Conservation (phyloP, 2,113 vertebrate species). For the Regulus satrapa region DNA sequence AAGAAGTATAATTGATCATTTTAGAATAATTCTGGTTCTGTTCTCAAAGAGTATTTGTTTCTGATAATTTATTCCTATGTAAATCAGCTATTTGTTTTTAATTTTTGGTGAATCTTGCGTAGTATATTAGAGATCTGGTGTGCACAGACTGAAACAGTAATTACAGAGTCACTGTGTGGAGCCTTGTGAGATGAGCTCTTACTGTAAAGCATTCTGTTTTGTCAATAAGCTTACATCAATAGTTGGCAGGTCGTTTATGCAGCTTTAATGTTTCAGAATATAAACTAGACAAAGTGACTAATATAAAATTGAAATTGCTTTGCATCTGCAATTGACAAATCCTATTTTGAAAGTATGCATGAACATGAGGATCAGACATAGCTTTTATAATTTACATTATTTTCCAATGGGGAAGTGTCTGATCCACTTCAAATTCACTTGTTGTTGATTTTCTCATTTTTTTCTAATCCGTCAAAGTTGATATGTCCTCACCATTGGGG, state of each 20-base stretch:
- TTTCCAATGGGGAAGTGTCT: constrained; percentile 46
- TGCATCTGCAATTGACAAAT: constrained; percentile 71
- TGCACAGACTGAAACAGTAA: constrained; percentile 30
- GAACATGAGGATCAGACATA: constrained; percentile 64
- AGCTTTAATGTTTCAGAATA: constrained; percentile 65
- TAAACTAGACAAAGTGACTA: constrained; percentile 64
- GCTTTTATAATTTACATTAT: constrained; percentile 67
- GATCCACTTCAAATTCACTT: constrained; percentile 72
- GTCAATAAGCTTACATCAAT: constrained; percentile 70
- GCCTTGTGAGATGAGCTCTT: constrained; percentile 49
- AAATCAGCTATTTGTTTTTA: not conserved
- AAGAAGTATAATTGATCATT: not conserved
- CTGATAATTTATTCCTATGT: constrained; percentile 28
- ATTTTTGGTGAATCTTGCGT: not conserved
- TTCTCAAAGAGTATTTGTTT: constrained; percentile 8
- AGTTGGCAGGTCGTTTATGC: constrained; percentile 68
- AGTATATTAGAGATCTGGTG: not conserved
- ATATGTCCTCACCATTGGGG: constrained; percentile 55
- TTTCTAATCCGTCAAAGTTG: constrained; percentile 56
- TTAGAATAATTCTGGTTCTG: not conserved
- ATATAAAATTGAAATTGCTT: constrained; percentile 60
- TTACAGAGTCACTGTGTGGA: constrained; percentile 38
- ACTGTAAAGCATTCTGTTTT: constrained; percentile 67
- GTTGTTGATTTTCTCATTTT: constrained; percentile 65
- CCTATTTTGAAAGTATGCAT: constrained; percentile 67